These are phyloP conservation scores for Ceyx melanurus DNA, from an alignment of 2,113 vertebrate genomes.

Conservation along the genomic window DNA sequence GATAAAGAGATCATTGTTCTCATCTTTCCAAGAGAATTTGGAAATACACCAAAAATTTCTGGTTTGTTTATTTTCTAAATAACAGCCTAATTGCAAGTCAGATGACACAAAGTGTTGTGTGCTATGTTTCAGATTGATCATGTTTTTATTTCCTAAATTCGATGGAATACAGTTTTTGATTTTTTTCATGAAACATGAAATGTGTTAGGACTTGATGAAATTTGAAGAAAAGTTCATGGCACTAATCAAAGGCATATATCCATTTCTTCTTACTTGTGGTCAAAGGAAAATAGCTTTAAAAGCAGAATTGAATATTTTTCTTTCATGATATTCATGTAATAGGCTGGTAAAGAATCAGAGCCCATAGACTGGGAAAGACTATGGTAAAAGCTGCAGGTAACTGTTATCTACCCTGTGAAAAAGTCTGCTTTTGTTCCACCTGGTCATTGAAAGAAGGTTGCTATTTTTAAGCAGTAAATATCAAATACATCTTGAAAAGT, in stretches of 20 bases:
- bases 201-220: not conserved
- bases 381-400: not conserved
- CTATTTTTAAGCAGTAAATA: not conserved
- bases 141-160: not conserved
- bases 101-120: not conserved
- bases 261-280: not conserved
- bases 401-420: accelerated
- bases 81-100: not conserved
- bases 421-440: not conserved
- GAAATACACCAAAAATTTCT: not conserved
- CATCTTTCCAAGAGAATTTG: not conserved
- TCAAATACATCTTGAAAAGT: not conserved
- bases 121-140: not conserved
- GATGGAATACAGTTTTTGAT: not conserved
- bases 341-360: not conserved
- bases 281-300: not conserved
- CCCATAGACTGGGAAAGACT: not conserved
- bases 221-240: not conserved
- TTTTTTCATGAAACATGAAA: not conserved
- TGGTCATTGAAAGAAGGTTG: not conserved
- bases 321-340: accelerated
- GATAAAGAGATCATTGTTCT: not conserved
- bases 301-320: not conserved
- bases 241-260: not conserved
- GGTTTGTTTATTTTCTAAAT: slow-evolving; percentile 12